Conservation (phyloP, 1,140 invertebrate species). For the Trichoplusia ni region DNA sequence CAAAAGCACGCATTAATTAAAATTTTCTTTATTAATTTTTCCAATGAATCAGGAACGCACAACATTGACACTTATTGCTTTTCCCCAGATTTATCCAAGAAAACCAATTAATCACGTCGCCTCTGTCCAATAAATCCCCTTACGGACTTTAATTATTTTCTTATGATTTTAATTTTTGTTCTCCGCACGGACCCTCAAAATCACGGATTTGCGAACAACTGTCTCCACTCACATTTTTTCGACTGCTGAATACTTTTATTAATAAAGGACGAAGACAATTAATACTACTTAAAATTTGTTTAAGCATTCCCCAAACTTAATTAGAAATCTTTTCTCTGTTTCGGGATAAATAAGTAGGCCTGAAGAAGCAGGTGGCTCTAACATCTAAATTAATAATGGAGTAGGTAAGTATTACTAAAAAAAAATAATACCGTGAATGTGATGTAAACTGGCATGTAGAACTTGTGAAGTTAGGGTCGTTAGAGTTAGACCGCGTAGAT, state of each 20-base stretch:
- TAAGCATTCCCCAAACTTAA: constrained; percentile 70
- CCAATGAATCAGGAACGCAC: constrained; percentile 54
- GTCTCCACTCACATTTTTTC: constrained; percentile 75
- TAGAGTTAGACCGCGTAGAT: too few relatives aligned
- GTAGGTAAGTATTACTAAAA: too few relatives aligned
- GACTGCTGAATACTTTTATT: constrained; percentile 71
- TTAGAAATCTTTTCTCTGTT: constrained; percentile 54
- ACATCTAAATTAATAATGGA: too few relatives aligned
- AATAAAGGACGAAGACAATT: constrained; percentile 78
- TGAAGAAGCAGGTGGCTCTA: neutral
- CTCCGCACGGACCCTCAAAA: constrained; percentile 51
- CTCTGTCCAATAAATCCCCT: constrained; percentile 79
- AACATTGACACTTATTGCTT: constrained; percentile 80
- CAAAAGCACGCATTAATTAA: constrained; percentile 61
- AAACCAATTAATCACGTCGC: constrained; percentile 79
- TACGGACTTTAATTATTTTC: constrained; percentile 81
- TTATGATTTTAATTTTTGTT: constrained; percentile 81
- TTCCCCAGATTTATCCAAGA: constrained; percentile 59
- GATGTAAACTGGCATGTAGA: too few relatives aligned
- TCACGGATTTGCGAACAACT: constrained; percentile 75
- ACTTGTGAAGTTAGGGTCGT: too few relatives aligned
- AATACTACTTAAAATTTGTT: constrained; percentile 81
- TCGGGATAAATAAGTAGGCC: constrained; percentile 3
- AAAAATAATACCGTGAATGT: too few relatives aligned
- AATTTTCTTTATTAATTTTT: constrained; percentile 63